These are phyloP conservation scores for Tipula helvola DNA, from an alignment of 2,888 invertebrate genomes.

Conservation along the genomic window DNA sequence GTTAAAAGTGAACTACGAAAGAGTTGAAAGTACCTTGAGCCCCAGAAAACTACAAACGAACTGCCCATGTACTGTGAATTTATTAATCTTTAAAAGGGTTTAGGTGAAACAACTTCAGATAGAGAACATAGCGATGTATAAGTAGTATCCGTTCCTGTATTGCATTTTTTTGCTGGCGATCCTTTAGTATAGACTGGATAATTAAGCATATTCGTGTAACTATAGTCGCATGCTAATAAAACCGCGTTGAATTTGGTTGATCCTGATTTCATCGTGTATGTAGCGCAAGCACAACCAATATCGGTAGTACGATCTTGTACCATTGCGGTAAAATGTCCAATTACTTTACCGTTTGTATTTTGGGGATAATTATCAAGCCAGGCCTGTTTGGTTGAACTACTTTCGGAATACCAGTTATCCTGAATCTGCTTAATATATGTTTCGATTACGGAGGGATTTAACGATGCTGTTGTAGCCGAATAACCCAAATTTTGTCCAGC, in stretches of 20 bases:
- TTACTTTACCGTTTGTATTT: not conserved
- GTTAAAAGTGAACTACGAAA: no score
- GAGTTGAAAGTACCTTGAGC: no score
- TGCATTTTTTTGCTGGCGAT: conserved; percentile 11
- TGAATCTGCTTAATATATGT: not conserved
- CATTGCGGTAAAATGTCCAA: conserved; percentile 14
- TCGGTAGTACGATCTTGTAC: conserved; percentile 11
- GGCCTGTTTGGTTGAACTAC: not conserved
- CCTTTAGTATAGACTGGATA: conserved; percentile 13
- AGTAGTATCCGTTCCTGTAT: not conserved
- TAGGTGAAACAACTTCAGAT: not conserved
- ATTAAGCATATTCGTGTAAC: conserved; percentile 10
- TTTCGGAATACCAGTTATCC: not conserved
- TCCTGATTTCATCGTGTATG: not conserved
- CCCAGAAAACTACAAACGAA: no score
- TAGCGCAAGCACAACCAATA: conserved; percentile 12
- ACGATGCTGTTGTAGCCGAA: not conserved
- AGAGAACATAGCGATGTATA: not conserved
- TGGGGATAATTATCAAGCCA: not conserved
- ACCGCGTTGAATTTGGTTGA: not conserved
- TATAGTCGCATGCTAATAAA: conserved; percentile 14
- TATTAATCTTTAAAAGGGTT: not conserved
- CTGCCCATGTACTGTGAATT: not conserved
- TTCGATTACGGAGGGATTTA: not conserved
- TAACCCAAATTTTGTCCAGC: conserved; percentile 13